A percentile compares a stretch with the other conserved stretches of the same genome.
Evolutionary conservation across 1,140 invertebrate species (phyloP).

Genomic region (Drosophila grimshawi): DNA sequence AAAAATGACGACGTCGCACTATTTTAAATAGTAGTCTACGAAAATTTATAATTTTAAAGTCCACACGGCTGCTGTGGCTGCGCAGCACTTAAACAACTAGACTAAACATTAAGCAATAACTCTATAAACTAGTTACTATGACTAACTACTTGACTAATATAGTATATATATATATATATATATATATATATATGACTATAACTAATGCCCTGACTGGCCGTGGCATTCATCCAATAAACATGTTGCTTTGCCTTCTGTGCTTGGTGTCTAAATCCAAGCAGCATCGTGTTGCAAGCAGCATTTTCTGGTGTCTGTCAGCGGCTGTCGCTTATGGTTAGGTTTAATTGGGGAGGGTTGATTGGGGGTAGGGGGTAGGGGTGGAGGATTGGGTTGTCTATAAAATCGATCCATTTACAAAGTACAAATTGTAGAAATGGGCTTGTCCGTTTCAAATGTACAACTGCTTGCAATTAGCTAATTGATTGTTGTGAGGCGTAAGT

Average conservation of each 20-base stretch:
- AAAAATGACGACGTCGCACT: slow-evolving; percentile 57
- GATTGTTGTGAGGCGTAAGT: slow-evolving; percentile 7
- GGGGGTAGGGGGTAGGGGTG: slow-evolving; percentile 6
- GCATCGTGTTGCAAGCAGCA: slow-evolving; percentile 5
- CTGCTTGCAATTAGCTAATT: slow-evolving; percentile 37
- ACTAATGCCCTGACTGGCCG: slow-evolving; percentile 44
- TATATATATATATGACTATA: slow-evolving; percentile 29
- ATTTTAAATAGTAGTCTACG: slow-evolving; percentile 81
- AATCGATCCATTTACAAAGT: slow-evolving; percentile 85
- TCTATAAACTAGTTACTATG: slow-evolving; percentile 36
- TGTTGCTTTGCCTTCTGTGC: slow-evolving; percentile 6
- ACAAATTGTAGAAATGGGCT: slow-evolving; percentile 74
- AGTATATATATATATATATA: slow-evolving; percentile 21
- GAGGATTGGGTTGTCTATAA: slow-evolving; percentile 54
- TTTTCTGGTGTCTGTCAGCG: slow-evolving; percentile 4
- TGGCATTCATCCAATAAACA: slow-evolving; percentile 11
- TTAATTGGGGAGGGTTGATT: slow-evolving; percentile 13
- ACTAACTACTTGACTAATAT: slow-evolving; percentile 32
- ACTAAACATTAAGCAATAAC: slow-evolving; percentile 57
- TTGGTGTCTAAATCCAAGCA: slow-evolving; percentile 6
- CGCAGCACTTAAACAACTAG: slow-evolving; percentile 63
- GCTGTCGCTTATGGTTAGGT: slow-evolving; percentile 36
- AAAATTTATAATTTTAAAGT: slow-evolving; percentile 81
- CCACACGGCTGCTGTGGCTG: slow-evolving; percentile 56
- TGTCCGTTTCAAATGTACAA: slow-evolving; percentile 65